Evolutionary conservation across 2,113 vertebrate genomes (phyloP).

Genomic region (Protomyctophum bolini): DNA sequence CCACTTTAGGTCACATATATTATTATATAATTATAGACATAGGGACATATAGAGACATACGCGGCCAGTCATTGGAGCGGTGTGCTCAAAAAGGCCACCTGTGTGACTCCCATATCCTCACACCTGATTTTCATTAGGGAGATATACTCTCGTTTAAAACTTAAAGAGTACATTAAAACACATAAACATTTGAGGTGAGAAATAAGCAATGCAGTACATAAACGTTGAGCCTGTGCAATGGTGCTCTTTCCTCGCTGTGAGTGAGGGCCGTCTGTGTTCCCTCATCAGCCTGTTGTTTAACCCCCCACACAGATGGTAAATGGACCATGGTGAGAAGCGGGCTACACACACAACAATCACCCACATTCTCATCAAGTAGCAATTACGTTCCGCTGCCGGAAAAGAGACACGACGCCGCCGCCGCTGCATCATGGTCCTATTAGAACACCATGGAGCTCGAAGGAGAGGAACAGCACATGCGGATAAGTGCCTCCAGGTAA

Average conservation of each 20-base stretch:
- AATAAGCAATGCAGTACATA: too few species aligned
- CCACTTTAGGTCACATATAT: too few species aligned
- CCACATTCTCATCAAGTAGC: conserved; percentile 10
- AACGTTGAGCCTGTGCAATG: not conserved
- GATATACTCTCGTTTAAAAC: too few species aligned
- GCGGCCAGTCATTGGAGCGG: too few species aligned
- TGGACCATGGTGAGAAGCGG: not conserved
- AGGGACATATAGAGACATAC: too few species aligned
- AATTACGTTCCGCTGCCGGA: conserved; percentile 18
- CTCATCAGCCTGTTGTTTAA: not conserved
- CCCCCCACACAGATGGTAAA: not conserved
- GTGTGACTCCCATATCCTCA: not conserved
- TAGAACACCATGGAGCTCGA: conserved; percentile 23
- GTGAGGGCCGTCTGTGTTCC: not conserved
- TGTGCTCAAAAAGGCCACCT: too few species aligned
- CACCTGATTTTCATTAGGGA: not conserved
- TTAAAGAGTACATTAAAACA: too few species aligned
- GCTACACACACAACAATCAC: not conserved
- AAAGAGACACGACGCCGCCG: conserved; percentile 17
- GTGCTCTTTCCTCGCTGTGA: not conserved
- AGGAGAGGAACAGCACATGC: conserved; percentile 10
- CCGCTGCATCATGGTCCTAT: conserved; percentile 20
- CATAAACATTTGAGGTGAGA: too few species aligned
- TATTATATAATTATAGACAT: too few species aligned
- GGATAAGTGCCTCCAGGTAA: conserved; percentile 18